Evolutionary conservation across 1,140 invertebrate species (phyloP).

Genomic region (Diabrotica virgifera): DNA sequence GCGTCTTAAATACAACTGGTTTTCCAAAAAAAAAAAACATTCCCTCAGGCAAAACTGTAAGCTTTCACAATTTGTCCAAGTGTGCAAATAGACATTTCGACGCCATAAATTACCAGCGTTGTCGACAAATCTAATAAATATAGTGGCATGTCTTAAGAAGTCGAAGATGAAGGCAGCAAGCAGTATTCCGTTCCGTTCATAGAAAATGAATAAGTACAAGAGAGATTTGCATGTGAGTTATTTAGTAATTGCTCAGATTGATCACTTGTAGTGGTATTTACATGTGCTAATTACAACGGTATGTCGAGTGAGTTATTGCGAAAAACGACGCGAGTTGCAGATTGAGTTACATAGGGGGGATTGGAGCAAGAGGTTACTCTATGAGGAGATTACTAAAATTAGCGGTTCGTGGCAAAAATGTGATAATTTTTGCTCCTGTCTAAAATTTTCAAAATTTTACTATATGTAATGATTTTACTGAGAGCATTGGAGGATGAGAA

Average conservation of each 20-base stretch:
- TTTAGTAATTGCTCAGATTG: slow-evolving; percentile 7
- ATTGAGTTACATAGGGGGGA: neutral
- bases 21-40: no score
- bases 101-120: neutral
- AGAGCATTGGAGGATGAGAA: no score
- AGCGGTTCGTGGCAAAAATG: no score
- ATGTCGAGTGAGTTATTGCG: slow-evolving; percentile 10
- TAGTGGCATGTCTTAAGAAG: neutral
- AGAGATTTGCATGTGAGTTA: neutral
- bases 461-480: no score
- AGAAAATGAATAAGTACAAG: neutral
- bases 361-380: neutral
- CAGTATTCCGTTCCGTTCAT: neutral
- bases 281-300: slow-evolving; percentile 11
- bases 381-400: no score
- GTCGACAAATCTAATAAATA: neutral
- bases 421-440: no score
- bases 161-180: neutral
- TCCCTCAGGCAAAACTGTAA: no score
- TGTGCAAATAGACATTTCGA: no score
- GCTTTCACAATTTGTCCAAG: no score
- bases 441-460: no score
- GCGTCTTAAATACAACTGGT: no score
- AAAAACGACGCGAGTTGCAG: neutral
- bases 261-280: slow-evolving; percentile 6